Percentiles rank a stretch among this genome's conserved stretches.
phyloP scores from a whole-genome alignment of 2,113 vertebrate species.

The Xiphorhynchus elegans region DNA sequence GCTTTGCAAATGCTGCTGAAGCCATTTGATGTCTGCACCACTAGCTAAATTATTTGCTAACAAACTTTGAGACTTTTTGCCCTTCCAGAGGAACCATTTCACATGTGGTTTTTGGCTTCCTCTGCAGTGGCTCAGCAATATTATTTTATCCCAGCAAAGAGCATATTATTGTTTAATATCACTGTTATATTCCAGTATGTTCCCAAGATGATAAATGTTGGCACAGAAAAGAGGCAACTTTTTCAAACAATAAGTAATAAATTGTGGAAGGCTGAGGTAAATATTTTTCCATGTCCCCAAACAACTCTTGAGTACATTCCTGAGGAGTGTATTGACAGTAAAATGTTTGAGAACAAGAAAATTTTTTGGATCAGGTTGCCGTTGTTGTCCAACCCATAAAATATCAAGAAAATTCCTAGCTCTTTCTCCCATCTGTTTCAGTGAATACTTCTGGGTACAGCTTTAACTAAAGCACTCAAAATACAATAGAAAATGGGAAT shows the following conservation, averaged over 20 bases:
- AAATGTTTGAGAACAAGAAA: conserved; percentile 66
- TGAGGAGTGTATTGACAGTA: conserved; percentile 53
- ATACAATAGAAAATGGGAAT: not conserved
- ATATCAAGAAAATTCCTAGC: conserved; percentile 42
- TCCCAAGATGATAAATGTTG: conserved; percentile 70
- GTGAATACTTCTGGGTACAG: not conserved
- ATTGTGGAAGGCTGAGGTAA: conserved; percentile 69
- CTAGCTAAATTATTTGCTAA: conserved; percentile 55
- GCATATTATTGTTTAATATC: conserved; percentile 64
- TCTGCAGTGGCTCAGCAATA: conserved; percentile 47
- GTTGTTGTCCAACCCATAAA: conserved; percentile 48
- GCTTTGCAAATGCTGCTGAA: not conserved
- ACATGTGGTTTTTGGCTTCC: conserved; percentile 62
- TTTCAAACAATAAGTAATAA: conserved; percentile 74
- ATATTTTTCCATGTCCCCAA: conserved; percentile 70
- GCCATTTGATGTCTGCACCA: conserved; percentile 41
- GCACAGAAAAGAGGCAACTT: conserved; percentile 60
- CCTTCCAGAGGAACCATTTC: conserved; percentile 57
- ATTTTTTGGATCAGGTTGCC: conserved; percentile 55
- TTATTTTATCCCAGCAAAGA: conserved; percentile 64
- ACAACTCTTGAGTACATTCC: conserved; percentile 66
- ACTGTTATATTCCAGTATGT: conserved; percentile 53
- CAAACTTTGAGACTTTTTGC: conserved; percentile 50
- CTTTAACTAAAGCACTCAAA: not conserved
- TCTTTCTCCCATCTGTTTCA: conserved; percentile 46